A percentile compares a stretch with the other conserved stretches of the same genome.
Conservation (phyloP, 2,113 vertebrate genomes). For the Rhynchomys soricoides region DNA sequence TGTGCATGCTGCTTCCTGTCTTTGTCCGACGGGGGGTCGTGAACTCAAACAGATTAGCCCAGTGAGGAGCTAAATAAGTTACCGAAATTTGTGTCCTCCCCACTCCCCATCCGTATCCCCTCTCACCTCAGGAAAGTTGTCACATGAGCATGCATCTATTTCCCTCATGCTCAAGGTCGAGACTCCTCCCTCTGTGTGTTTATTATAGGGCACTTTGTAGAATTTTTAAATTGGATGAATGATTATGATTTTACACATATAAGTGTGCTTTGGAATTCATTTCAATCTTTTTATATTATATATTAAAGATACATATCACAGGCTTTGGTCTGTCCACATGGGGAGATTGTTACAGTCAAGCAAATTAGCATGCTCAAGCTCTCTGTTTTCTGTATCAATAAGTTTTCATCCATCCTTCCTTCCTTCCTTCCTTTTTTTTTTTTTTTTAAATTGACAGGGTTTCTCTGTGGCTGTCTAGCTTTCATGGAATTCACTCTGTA, state of each 20-base stretch:
- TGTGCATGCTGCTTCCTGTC: background rate
- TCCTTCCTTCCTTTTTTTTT: too few species aligned
- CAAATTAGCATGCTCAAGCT: background rate
- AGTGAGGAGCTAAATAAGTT: background rate
- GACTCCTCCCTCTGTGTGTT: background rate
- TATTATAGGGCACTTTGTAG: background rate
- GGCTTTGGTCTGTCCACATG: background rate
- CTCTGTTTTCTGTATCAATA: background rate
- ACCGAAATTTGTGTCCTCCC: background rate
- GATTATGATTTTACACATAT: background rate
- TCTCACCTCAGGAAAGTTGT: background rate
- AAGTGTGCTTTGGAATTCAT: background rate
- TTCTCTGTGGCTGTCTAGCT: background rate
- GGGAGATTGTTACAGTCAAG: background rate
- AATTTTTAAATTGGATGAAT: background rate
- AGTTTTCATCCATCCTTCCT: background rate
- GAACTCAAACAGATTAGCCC: background rate
- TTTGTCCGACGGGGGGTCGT: background rate
- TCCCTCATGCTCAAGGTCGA: background rate
- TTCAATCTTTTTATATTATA: background rate
- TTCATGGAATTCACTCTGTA: background rate
- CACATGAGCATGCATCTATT: background rate
- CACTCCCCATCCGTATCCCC: rapidly evolving
- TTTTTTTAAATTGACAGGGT: background rate
- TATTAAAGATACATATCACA: background rate